Evolutionary conservation across 2,888 invertebrate genomes (phyloP).

Genomic region (Parascotia fuliginaria): DNA sequence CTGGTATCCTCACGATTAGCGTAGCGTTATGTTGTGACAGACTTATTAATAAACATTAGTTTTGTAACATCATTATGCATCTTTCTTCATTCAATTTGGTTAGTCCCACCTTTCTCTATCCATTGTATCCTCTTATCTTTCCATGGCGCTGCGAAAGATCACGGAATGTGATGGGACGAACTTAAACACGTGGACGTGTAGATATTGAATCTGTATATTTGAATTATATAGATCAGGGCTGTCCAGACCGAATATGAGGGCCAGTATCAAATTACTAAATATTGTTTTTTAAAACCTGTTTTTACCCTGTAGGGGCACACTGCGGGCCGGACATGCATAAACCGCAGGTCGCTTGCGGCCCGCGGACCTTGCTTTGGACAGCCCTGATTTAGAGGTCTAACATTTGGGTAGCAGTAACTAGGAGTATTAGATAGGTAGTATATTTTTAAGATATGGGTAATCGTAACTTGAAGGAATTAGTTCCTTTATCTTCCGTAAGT

Average conservation of each 20-base stretch:
- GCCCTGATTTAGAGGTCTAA: too few species aligned
- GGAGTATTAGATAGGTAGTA: neutral
- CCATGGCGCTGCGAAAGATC: constrained; percentile 28
- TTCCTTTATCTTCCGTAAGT: constrained; percentile 26
- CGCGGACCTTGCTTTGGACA: too few species aligned
- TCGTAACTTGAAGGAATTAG: neutral
- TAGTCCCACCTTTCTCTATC: constrained; percentile 65
- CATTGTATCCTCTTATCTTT: constrained; percentile 53
- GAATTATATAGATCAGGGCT: too few species aligned
- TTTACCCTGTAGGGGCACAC: too few species aligned
- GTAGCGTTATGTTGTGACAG: constrained; percentile 79
- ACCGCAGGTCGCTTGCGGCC: too few species aligned
- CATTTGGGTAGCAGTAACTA: too few species aligned
- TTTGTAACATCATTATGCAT: constrained; percentile 73
- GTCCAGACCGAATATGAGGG: too few species aligned
- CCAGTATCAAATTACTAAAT: too few species aligned
- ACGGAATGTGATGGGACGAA: constrained; percentile 9
- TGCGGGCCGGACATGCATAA: too few species aligned
- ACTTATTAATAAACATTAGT: constrained; percentile 82
- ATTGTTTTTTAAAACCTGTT: too few species aligned
- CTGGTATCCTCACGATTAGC: constrained; percentile 65
- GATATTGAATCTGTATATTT: too few species aligned
- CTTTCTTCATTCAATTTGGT: constrained; percentile 67
- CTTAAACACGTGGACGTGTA: neutral
- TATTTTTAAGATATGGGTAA: neutral